These are phyloP conservation scores for Azemiops feae DNA, from an alignment of 2,113 vertebrate species.

Conservation along the genomic window DNA sequence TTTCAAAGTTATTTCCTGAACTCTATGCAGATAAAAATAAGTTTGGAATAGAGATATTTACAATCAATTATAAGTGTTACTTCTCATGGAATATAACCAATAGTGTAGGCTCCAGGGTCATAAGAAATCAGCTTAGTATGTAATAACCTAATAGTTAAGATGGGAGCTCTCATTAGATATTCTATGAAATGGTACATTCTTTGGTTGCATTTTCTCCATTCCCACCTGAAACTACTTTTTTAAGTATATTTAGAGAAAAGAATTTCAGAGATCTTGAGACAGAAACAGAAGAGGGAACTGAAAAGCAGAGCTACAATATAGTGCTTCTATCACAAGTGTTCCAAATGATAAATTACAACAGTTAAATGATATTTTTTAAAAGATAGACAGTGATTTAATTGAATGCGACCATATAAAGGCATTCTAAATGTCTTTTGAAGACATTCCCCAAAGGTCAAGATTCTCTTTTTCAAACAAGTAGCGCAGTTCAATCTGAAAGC, in stretches of 20 bases:
- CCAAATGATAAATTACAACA: neutral
- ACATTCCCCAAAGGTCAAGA: neutral
- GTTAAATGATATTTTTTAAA: neutral
- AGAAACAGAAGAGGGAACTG: neutral
- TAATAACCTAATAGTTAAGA: conserved; percentile 31
- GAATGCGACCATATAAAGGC: neutral
- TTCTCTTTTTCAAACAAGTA: neutral
- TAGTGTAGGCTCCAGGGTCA: neutral
- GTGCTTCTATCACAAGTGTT: neutral
- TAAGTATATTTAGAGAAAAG: neutral
- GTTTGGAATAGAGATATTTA: conserved; percentile 29
- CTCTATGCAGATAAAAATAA: conserved; percentile 38
- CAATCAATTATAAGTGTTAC: conserved; percentile 24
- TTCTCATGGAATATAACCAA: conserved; percentile 1
- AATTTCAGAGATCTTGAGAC: neutral
- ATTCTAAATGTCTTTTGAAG: neutral
- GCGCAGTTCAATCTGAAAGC: neutral
- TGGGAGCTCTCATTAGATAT: neutral
- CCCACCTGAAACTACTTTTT: neutral
- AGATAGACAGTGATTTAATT: neutral
- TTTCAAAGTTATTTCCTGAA: conserved; percentile 40
- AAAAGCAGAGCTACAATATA: neutral
- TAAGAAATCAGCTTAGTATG: conserved; percentile 13
- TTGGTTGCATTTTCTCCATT: neutral
- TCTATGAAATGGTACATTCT: neutral